Evolutionary conservation across 2,797 vertebrate species (phyloP).

Genomic region (Fratercula arctica): DNA sequence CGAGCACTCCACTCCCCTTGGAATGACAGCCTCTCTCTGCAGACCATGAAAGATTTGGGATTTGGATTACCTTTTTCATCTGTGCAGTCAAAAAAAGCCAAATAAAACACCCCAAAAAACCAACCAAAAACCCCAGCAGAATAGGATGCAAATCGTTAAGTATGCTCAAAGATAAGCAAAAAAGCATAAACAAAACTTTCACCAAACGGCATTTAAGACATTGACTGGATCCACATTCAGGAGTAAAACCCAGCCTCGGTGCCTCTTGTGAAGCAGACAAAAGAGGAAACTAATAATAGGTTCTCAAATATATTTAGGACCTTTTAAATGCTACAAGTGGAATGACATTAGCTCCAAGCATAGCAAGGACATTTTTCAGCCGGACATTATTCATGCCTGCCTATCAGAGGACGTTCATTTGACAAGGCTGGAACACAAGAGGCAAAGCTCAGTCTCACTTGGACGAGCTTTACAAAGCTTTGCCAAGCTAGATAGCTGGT

Average conservation of each 20-base stretch:
- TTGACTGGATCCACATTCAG: not conserved
- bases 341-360: not conserved
- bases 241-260: not conserved
- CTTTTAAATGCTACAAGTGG: not conserved
- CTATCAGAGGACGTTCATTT: not conserved
- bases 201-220: not conserved
- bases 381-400: not conserved
- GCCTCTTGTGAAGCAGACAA: not conserved
- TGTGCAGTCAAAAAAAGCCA: not conserved
- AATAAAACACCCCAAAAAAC: accelerated
- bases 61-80: not conserved
- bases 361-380: not conserved
- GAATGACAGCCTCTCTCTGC: not conserved
- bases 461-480: not conserved
- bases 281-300: not conserved
- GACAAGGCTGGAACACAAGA: not conserved
- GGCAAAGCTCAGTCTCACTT: not conserved
- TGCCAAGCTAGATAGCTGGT: not conserved
- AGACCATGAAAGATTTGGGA: not conserved
- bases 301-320: not conserved
- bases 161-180: not conserved
- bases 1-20: not conserved
- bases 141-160: not conserved
- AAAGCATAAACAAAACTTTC: not conserved
- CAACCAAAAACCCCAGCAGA: not conserved